Percentiles rank a stretch among this genome's conserved stretches.
phyloP scores from a whole-genome alignment of 2,888 invertebrate species.

The Aphrophora alni region DNA sequence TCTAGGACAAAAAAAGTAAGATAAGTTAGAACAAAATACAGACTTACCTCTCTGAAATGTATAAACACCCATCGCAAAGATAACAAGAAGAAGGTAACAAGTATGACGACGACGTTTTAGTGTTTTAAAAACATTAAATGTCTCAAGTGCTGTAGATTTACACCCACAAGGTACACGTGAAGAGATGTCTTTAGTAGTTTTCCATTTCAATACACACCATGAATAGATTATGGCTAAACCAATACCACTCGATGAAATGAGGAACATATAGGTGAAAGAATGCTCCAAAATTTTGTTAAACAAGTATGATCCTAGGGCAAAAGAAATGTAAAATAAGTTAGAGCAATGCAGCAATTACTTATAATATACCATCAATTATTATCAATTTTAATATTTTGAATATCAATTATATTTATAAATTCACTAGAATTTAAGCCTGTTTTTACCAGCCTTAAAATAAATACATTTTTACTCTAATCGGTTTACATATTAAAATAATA shows the following conservation, averaged over 20 bases:
- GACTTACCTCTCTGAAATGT: constrained; percentile 74
- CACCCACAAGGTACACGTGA: neutral
- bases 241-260: constrained; percentile 70
- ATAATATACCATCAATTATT: too few relatives aligned
- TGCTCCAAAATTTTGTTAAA: constrained; percentile 65
- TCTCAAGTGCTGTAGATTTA: constrained; percentile 61
- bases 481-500: too few relatives aligned
- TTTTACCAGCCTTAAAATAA: too few relatives aligned
- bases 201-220: constrained; percentile 70
- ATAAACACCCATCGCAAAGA: constrained; percentile 77
- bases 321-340: too few relatives aligned
- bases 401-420: too few relatives aligned
- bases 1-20: constrained; percentile 62
- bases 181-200: constrained; percentile 59
- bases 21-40: too few relatives aligned
- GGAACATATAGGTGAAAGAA: constrained; percentile 77
- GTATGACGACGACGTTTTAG: constrained; percentile 59
- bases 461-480: too few relatives aligned
- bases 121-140: constrained; percentile 64
- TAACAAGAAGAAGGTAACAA: constrained; percentile 70
- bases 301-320: constrained; percentile 67
- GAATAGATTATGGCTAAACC: constrained; percentile 69
- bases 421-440: too few relatives aligned
- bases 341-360: too few relatives aligned
- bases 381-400: too few relatives aligned